Evolutionary conservation across 2,888 invertebrate genomes (phyloP).

Genomic region (Chrysolina americana): DNA sequence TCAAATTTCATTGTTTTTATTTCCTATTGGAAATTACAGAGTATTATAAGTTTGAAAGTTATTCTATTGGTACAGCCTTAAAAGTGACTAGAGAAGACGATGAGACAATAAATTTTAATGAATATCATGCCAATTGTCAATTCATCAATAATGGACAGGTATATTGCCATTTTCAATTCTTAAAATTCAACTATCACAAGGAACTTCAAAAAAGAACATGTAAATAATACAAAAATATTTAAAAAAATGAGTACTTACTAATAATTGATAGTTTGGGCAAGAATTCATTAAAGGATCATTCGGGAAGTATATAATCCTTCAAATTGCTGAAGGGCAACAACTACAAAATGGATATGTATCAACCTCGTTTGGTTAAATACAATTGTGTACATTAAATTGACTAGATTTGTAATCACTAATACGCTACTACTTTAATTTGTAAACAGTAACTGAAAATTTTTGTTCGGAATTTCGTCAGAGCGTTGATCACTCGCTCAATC

Average conservation of each 20-base stretch:
- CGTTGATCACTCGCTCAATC: slow-evolving; percentile 34
- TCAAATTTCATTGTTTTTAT: background rate
- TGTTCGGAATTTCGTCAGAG: background rate
- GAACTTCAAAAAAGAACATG: too few relatives aligned
- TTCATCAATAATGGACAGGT: too few relatives aligned
- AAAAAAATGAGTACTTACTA: too few relatives aligned
- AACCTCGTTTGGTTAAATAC: background rate
- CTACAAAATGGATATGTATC: background rate
- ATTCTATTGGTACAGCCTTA: background rate
- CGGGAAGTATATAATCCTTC: too few relatives aligned
- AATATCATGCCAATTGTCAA: too few relatives aligned
- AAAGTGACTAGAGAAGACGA: background rate
- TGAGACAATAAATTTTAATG: too few relatives aligned
- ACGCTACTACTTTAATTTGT: background rate
- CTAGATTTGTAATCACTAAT: slow-evolving; percentile 15
- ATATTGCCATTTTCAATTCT: too few relatives aligned
- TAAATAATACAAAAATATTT: too few relatives aligned
- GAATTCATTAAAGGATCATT: background rate
- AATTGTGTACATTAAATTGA: background rate
- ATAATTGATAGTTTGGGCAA: background rate
- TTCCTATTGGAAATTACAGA: background rate
- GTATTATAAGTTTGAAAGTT: background rate
- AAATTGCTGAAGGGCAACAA: too few relatives aligned
- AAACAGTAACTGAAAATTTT: background rate
- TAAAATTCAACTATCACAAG: too few relatives aligned